phyloP scores from a whole-genome alignment of 2,888 invertebrate genomes.

The Ormyrus thymus region DNA sequence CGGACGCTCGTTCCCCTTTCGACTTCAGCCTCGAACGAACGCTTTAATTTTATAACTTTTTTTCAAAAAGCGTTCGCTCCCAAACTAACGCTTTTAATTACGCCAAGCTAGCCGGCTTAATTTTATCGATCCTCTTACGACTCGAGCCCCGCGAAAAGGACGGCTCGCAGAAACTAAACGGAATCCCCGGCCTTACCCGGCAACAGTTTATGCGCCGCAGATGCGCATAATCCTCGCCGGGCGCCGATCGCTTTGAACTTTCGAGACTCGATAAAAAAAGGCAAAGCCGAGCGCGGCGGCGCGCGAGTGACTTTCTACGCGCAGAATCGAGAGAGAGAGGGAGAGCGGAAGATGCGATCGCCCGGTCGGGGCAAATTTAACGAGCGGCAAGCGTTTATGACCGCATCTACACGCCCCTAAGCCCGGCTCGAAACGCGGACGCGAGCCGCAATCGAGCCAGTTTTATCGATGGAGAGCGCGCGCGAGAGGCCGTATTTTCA shows the following conservation, averaged over 20 bases:
- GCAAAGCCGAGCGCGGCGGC: background rate
- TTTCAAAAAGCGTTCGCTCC: no score
- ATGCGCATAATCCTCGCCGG: background rate
- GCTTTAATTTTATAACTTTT: no score
- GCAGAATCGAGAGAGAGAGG: no score
- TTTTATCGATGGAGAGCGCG: constrained; percentile 32
- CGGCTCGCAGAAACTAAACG: no score
- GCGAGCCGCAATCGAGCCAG: background rate
- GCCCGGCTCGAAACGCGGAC: background rate
- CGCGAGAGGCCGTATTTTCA: constrained; percentile 21
- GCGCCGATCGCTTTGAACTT: background rate
- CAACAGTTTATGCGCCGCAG: background rate
- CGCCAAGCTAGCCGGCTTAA: no score
- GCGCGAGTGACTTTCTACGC: background rate
- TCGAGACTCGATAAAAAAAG: background rate
- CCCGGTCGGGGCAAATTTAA: constrained; percentile 23
- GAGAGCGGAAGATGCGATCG: constrained; percentile 30
- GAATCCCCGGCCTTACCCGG: no score
- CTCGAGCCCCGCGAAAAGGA: no score
- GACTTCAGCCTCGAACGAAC: no score
- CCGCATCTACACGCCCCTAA: constrained; percentile 8
- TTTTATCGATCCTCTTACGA: no score
- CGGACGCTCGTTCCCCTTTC: background rate
- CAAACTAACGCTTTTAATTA: no score
- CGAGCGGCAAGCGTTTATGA: constrained; percentile 33